phyloP scores from a whole-genome alignment of 2,113 vertebrate genomes.

The Oxyura jamaicensis region DNA sequence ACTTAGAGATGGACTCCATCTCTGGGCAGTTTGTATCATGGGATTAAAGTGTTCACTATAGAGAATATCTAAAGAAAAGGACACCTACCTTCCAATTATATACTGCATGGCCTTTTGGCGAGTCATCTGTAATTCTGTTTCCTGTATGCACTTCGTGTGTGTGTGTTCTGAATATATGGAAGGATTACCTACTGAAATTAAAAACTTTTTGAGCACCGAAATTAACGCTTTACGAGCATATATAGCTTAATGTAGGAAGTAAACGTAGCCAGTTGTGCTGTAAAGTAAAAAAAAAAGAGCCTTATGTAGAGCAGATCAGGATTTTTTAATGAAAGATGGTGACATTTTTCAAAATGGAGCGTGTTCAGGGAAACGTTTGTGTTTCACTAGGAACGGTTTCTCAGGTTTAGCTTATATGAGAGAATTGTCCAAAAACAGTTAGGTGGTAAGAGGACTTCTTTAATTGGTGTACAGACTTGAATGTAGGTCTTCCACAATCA shows the following conservation, averaged over 20 bases:
- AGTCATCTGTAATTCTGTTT: background rate
- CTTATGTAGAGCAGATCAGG: background rate
- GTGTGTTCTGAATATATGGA: background rate
- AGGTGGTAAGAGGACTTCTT: background rate
- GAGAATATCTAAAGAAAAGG: background rate
- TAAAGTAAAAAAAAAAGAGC: background rate
- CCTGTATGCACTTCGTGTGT: background rate
- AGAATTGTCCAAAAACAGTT: background rate
- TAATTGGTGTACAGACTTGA: background rate
- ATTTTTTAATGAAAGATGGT: background rate
- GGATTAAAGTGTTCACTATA: background rate
- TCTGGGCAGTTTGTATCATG: background rate
- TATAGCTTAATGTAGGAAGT: background rate
- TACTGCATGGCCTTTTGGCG: constrained; percentile 19
- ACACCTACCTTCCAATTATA: background rate
- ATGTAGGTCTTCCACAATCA: background rate
- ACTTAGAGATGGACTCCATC: background rate
- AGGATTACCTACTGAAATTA: background rate
- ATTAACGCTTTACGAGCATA: background rate
- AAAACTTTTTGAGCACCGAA: background rate
- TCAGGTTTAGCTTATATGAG: background rate
- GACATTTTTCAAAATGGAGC: background rate
- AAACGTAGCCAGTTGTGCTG: background rate
- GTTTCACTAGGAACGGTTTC: background rate
- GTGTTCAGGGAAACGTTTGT: background rate